Evolutionary conservation across 2,888 invertebrate species (phyloP).

Genomic region (Salpingus planirostris): DNA sequence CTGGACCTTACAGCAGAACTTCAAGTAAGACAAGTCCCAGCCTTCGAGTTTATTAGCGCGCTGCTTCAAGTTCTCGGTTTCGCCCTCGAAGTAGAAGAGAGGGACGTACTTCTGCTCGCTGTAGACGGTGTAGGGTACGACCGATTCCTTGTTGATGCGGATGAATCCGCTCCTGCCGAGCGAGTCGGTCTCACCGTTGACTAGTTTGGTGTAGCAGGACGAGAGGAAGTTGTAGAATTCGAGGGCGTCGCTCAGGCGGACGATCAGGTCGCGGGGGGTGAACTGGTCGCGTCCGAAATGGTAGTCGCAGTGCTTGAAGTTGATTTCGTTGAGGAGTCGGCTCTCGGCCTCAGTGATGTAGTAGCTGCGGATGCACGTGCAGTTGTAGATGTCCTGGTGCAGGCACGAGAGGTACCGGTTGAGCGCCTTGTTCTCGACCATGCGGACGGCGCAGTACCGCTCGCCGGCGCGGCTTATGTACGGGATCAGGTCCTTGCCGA

Average conservation of each 20-base stretch:
- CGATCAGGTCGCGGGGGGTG: conserved; percentile 82
- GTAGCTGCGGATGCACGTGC: conserved; percentile 85
- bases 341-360: conserved; percentile 89
- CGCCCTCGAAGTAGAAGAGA: conserved; percentile 82
- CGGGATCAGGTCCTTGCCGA: conserved; percentile 80
- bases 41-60: conserved; percentile 82
- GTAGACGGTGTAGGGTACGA: conserved; percentile 84
- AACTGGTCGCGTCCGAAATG: conserved; percentile 85
- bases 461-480: conserved; percentile 77
- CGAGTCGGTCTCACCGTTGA: conserved; percentile 58
- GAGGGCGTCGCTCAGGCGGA: conserved; percentile 76
- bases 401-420: conserved; percentile 83
- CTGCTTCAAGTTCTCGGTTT: conserved; percentile 82
- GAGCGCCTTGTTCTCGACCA: conserved; percentile 84
- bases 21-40: conserved; percentile 87
- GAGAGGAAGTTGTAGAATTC: conserved; percentile 87
- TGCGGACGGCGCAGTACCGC: conserved; percentile 87
- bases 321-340: conserved; percentile 84
- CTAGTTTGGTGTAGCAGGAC: conserved; percentile 77
- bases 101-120: conserved; percentile 83
- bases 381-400: conserved; percentile 83
- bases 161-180: conserved; percentile 85
- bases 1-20: conserved; percentile 91
- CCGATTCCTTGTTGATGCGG: conserved; percentile 85
- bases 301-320: conserved; percentile 82